Conservation (phyloP, 2,797 vertebrate species). For the Sebastes nivosus region DNA sequence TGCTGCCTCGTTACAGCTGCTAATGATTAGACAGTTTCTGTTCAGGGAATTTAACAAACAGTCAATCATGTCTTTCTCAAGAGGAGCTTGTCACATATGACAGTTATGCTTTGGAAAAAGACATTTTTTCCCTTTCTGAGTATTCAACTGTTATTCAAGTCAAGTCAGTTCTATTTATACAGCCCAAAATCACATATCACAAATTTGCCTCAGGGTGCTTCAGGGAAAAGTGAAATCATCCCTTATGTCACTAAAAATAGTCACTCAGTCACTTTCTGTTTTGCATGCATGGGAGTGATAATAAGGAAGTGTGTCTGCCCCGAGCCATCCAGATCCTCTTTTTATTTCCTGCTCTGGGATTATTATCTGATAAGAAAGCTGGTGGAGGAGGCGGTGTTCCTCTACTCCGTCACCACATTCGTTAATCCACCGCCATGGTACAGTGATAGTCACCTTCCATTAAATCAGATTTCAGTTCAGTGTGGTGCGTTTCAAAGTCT, state of each 20-base stretch:
- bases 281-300: background rate
- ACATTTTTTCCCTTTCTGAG: background rate
- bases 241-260: background rate
- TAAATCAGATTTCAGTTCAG: background rate
- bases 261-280: background rate
- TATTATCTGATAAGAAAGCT: background rate
- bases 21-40: background rate
- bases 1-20: background rate
- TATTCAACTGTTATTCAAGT: background rate
- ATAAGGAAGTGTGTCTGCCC: background rate
- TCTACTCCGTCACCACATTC: background rate
- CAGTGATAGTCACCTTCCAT: background rate
- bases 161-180: background rate
- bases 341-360: background rate
- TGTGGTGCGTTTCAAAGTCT: background rate
- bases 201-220: background rate
- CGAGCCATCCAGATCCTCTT: background rate
- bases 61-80: background rate
- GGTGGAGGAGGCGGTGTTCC: background rate
- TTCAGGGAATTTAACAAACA: background rate
- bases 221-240: background rate
- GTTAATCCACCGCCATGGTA: background rate
- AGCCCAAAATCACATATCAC: background rate
- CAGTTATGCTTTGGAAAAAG: background rate
- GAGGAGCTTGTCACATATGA: background rate